Base-by-base conservation (phyloP, 2,113 vertebrate genomes). In the Lophius piscatorius region DNA sequence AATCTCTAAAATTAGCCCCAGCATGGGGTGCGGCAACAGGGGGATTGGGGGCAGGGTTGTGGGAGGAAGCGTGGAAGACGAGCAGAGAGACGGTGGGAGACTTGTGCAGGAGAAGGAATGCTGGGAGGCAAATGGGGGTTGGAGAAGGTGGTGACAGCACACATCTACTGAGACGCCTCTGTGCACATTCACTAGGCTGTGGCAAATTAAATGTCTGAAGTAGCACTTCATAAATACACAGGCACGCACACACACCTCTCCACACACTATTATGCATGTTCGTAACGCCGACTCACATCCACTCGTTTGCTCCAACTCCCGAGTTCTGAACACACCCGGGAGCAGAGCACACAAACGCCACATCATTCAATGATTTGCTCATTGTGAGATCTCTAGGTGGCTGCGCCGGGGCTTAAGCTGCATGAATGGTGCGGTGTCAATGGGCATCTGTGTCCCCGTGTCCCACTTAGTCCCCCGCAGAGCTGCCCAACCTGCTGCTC, bases 151-250 rank as follows among this genome's bases (percentile, higher is more conserved):
- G 72, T 82, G 85, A 88, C 85, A 83, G 85, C 85, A 66, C 74
- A 64, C 79, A 74, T 85, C 84, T 47, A 74, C 74, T 41, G 81
- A 83, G 78, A 84, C 51, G 68, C 81, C 56, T 79, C 85, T 83
- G 39, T 84, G 82, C 80, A 82, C 84, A 78, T 76, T 80, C 80
- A 84, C 88, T 24, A 72, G 78, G 79, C 88, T 88, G 83, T 83
- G 55, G 76, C 77, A 85, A 86, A 88, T 88, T 81, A 89, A 81
- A 86, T 82, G 75, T 84, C 80, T 81, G 70, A 88, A 83, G 51
- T 70, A 76, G 70, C 80, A 82, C 82, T 81, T 87, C 77, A 81
- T 81, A 80, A 85, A 85, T 70, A 83, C 36, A 76, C 72, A 67
- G 40, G 36, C 76, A 55, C n/a, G 40, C 67, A 74, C 80, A 60